A percentile compares a stretch with the other conserved stretches of the same genome.
These are phyloP conservation scores for Zaprionus inermis DNA, from an alignment of 1,140 invertebrate species.

Conservation along the genomic window DNA sequence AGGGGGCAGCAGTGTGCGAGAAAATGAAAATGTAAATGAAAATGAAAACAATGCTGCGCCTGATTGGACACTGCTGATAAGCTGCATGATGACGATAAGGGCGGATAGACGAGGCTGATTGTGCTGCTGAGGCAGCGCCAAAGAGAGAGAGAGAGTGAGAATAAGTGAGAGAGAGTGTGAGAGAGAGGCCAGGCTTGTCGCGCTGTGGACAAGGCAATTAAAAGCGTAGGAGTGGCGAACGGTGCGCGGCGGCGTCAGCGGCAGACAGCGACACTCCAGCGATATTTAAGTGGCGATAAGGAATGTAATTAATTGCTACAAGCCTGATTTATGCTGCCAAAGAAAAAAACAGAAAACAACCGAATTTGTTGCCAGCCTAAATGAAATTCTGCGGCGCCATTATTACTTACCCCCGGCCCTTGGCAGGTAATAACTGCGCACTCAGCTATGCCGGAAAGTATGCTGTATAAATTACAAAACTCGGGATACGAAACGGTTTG, in stretches of 20 bases:
- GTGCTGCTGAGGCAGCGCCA: no score
- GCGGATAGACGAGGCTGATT: constrained; percentile 41
- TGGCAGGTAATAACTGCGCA: no score
- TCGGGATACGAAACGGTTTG: no score
- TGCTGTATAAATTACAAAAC: not conserved
- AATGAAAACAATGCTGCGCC: constrained; percentile 69
- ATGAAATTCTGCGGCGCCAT: not conserved
- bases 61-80: constrained; percentile 67
- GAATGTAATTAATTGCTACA: constrained; percentile 67
- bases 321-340: constrained; percentile 35
- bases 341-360: not conserved
- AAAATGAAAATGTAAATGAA: constrained; percentile 47
- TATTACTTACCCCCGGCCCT: no score
- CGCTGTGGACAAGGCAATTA: constrained; percentile 40
- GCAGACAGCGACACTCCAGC: constrained; percentile 15
- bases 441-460: no score
- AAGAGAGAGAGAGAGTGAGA: not conserved
- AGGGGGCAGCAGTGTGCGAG: constrained; percentile 13
- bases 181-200: not conserved
- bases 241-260: not conserved
- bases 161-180: not conserved
- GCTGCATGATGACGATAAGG: constrained; percentile 55
- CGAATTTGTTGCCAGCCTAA: not conserved
- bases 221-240: constrained; percentile 27
- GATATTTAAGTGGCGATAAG: constrained; percentile 66